Evolutionary conservation across 2,113 vertebrate species (phyloP).

Genomic region (Lepus americanus): DNA sequence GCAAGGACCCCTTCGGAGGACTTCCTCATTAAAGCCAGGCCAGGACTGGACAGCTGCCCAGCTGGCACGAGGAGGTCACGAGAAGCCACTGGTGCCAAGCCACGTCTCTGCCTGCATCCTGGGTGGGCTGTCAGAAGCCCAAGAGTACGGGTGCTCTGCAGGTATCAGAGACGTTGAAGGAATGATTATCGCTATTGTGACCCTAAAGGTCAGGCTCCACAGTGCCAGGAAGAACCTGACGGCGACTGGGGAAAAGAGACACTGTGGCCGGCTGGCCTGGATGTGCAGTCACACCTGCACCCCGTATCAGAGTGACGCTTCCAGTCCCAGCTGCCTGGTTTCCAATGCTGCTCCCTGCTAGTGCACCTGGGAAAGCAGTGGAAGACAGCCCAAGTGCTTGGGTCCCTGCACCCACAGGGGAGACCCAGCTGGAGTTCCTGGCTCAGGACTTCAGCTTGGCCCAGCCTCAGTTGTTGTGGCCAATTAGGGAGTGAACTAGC

Average conservation of each 20-base stretch:
- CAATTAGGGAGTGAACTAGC: too few species aligned
- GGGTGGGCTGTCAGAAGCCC: accelerated
- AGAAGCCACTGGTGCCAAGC: neutral
- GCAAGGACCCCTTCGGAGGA: neutral
- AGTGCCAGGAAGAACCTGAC: neutral
- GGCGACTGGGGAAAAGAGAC: neutral
- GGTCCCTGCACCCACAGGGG: too few species aligned
- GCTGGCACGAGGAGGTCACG: neutral
- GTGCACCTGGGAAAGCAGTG: too few species aligned
- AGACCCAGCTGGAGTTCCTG: too few species aligned
- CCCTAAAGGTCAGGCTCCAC: neutral
- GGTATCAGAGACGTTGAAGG: accelerated
- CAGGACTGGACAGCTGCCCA: neutral
- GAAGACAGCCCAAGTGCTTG: too few species aligned
- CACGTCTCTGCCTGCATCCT: neutral
- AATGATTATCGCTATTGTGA: accelerated
- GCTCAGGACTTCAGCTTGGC: too few species aligned
- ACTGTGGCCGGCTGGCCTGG: too few species aligned
- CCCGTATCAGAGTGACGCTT: too few species aligned
- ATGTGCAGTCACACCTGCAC: too few species aligned
- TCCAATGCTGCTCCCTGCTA: too few species aligned
- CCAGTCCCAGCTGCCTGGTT: too few species aligned
- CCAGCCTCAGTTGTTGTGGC: too few species aligned
- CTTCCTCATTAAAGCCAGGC: neutral
- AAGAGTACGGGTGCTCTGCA: neutral